Percentiles rank a stretch among this genome's conserved stretches.
Evolutionary conservation across 2,113 vertebrate species (phyloP).

Genomic region (Bagarius yarrelli): DNA sequence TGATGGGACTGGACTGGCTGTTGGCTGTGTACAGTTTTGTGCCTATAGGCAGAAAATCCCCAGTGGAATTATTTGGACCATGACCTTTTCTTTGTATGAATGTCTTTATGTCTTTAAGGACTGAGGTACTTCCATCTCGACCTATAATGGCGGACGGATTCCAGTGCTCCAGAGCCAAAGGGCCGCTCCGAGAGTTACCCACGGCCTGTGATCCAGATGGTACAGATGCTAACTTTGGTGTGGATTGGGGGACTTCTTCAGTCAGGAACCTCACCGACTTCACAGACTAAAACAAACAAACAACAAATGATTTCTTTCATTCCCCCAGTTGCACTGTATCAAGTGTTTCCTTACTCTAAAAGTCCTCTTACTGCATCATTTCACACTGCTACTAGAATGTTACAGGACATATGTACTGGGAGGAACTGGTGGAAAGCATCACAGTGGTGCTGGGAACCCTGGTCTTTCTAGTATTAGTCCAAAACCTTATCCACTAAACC

Average conservation of each 20-base stretch:
- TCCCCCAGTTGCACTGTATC: background rate
- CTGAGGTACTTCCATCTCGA: slow-evolving; percentile 75
- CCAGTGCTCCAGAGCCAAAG: slow-evolving; percentile 70
- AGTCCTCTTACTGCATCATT: background rate
- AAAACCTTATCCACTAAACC: too few relatives aligned
- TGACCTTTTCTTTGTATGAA: slow-evolving; percentile 69
- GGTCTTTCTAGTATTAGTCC: too few relatives aligned
- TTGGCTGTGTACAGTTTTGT: slow-evolving; percentile 59
- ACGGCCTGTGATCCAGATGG: slow-evolving; percentile 63
- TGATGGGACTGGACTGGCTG: slow-evolving; percentile 76
- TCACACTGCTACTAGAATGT: background rate
- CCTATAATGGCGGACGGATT: slow-evolving; percentile 67
- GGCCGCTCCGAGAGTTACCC: slow-evolving; percentile 47
- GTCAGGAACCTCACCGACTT: slow-evolving; percentile 92
- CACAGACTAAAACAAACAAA: slow-evolving; percentile 71
- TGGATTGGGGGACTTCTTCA: slow-evolving; percentile 71
- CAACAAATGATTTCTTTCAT: background rate
- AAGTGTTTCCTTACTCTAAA: background rate
- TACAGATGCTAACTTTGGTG: slow-evolving; percentile 70
- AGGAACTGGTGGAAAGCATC: background rate
- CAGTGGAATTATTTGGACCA: slow-evolving; percentile 60
- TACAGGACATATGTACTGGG: background rate
- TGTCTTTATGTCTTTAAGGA: slow-evolving; percentile 77
- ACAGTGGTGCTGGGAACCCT: too few relatives aligned
- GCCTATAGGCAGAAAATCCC: slow-evolving; percentile 57